Evolutionary conservation across 2,888 invertebrate species (phyloP).

Genomic region (Endotricha flammealis): DNA sequence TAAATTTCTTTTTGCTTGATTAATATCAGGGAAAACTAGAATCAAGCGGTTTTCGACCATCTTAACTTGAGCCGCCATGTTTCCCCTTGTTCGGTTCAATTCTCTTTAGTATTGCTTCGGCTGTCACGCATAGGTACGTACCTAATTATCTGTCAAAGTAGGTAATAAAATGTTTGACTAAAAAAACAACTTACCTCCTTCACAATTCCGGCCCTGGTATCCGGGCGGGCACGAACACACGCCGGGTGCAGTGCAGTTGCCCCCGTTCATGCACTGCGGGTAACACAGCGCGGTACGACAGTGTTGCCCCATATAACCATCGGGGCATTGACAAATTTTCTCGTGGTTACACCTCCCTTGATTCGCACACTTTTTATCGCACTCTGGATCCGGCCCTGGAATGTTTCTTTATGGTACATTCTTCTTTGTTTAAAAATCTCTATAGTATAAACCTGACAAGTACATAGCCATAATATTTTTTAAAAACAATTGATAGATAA

Average conservation of each 20-base stretch:
- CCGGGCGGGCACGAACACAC: constrained; percentile 93
- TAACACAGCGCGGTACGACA: constrained; percentile 94
- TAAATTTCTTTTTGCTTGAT: no score
- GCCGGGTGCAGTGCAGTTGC: constrained; percentile 93
- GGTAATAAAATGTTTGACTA: background rate
- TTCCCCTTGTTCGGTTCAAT: no score
- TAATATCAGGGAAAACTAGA: no score
- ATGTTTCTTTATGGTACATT: background rate
- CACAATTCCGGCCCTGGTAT: constrained; percentile 93
- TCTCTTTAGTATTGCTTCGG: no score
- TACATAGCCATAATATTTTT: no score
- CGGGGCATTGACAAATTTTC: constrained; percentile 91
- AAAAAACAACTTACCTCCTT: constrained; percentile 82
- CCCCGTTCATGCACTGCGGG: constrained; percentile 95
- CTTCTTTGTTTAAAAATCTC: no score
- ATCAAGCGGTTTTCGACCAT: no score
- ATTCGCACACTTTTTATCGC: constrained; percentile 91
- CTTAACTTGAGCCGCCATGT: no score
- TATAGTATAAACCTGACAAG: no score
- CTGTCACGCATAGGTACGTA: no score
- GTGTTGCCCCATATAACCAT: constrained; percentile 94
- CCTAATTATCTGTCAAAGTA: no score
- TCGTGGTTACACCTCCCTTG: constrained; percentile 91
- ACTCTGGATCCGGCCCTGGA: constrained; percentile 91
- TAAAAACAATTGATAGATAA: no score